Evolutionary conservation across 2,113 vertebrate genomes (phyloP).

Genomic region (Meriones unguiculatus): DNA sequence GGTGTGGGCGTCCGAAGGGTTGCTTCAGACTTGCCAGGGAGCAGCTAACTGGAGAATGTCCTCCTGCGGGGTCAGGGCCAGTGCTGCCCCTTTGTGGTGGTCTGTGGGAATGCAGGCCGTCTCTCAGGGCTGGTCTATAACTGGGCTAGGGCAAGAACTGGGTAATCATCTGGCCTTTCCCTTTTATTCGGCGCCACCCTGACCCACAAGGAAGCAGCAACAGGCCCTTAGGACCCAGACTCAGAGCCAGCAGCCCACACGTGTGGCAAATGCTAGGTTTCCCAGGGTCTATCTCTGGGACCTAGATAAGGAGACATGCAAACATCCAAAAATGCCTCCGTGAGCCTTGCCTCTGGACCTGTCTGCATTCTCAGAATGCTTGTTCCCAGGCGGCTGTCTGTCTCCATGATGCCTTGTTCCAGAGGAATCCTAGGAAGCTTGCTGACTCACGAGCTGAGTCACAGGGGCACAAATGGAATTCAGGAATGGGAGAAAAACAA

Average conservation of each 20-base stretch:
- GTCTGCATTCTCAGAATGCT: background rate
- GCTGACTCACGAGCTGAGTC: background rate
- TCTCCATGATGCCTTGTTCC: background rate
- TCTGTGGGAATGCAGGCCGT: fast-evolving
- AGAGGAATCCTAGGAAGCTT: background rate
- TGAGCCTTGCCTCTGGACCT: background rate
- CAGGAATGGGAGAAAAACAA: background rate
- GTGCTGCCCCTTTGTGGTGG: conserved; percentile 43
- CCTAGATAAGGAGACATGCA: background rate
- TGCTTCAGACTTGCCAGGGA: background rate
- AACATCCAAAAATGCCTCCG: background rate
- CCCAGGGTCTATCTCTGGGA: background rate
- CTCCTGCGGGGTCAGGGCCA: background rate
- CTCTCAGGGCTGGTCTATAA: fast-evolving
- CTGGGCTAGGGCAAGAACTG: no score
- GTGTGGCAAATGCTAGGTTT: background rate
- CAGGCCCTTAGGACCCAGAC: background rate
- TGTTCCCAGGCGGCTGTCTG: background rate
- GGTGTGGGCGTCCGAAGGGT: background rate
- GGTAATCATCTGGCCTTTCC: background rate
- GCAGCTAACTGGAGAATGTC: background rate
- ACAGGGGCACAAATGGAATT: background rate
- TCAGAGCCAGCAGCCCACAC: background rate
- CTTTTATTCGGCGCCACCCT: background rate
- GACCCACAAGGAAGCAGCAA: background rate